A percentile compares a stretch with the other conserved stretches of the same genome.
These are phyloP conservation scores for Sminthurides bifidus DNA, from an alignment of 1,140 invertebrate genomes.

Conservation along the genomic window DNA sequence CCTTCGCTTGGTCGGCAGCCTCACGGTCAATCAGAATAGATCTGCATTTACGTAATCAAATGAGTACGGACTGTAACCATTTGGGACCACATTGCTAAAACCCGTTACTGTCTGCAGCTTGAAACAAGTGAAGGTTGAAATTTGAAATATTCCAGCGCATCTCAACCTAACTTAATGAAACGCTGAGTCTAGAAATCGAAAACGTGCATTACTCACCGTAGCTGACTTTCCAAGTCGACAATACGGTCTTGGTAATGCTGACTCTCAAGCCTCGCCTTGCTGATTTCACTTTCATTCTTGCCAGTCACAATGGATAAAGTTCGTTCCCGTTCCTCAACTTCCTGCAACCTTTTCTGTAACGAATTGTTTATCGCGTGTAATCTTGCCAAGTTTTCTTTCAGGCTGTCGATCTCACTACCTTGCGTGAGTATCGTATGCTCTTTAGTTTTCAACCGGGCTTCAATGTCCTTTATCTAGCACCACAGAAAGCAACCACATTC, in stretches of 20 bases:
- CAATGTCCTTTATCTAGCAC: constrained; percentile 24
- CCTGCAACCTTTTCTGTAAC: constrained; percentile 58
- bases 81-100: not conserved
- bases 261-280: constrained; percentile 58
- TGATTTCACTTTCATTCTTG: constrained; percentile 54
- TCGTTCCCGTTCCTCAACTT: constrained; percentile 60
- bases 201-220: constrained; percentile 36
- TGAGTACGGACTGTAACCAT: too few species aligned
- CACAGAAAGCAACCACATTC: constrained; percentile 2
- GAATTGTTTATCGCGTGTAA: constrained; percentile 65
- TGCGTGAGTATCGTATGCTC: constrained; percentile 21
- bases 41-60: constrained; percentile 18
- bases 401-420: constrained; percentile 49
- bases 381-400: constrained; percentile 63
- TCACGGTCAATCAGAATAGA: constrained; percentile 31
- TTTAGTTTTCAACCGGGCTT: constrained; percentile 22
- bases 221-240: constrained; percentile 59
- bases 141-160: too few species aligned
- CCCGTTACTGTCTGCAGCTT: not conserved
- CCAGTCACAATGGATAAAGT: constrained; percentile 49
- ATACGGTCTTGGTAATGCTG: constrained; percentile 59
- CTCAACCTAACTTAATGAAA: too few species aligned
- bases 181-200: too few species aligned
- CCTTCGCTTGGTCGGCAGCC: constrained; percentile 26
- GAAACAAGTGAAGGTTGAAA: too few species aligned